A percentile compares a stretch with the other conserved stretches of the same genome.
phyloP scores from a whole-genome alignment of 2,113 vertebrate genomes.

The Notarius quadriscutis region DNA sequence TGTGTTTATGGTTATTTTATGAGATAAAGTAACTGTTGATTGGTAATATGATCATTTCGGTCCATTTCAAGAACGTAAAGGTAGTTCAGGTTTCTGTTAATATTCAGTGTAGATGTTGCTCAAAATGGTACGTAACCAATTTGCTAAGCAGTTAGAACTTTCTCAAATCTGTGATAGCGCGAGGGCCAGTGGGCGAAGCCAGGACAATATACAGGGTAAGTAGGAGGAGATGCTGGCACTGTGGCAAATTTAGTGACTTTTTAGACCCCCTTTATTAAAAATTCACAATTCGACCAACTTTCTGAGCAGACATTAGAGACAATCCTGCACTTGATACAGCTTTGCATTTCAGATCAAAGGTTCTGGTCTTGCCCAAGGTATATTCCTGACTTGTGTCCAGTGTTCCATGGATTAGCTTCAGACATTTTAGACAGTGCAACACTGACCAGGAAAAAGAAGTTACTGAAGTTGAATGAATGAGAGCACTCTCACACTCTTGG shows the following conservation, averaged over 20 bases:
- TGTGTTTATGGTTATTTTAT: neutral
- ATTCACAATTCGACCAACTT: neutral
- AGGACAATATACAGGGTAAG: neutral
- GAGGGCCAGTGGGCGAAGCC: neutral
- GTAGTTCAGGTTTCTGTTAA: neutral
- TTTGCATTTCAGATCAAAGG: neutral
- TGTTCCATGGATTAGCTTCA: neutral
- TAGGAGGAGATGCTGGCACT: neutral
- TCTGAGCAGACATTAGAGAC: neutral
- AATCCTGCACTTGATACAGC: neutral
- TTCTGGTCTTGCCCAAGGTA: neutral
- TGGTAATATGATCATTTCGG: neutral
- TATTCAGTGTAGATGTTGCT: neutral
- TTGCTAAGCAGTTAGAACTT: neutral
- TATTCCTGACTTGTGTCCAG: neutral
- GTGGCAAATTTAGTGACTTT: neutral
- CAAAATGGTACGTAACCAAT: neutral
- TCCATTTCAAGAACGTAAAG: neutral
- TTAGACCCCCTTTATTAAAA: no score
- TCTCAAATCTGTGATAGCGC: neutral
- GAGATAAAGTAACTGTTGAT: neutral
- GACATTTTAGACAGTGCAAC: neutral
- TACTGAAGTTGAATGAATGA: neutral
- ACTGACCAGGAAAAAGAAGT: neutral
- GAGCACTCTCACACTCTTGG: neutral